Percentiles rank a stretch among this genome's conserved stretches.
Conservation (phyloP, 2,113 vertebrate species). For the Lamprotornis superbus region DNA sequence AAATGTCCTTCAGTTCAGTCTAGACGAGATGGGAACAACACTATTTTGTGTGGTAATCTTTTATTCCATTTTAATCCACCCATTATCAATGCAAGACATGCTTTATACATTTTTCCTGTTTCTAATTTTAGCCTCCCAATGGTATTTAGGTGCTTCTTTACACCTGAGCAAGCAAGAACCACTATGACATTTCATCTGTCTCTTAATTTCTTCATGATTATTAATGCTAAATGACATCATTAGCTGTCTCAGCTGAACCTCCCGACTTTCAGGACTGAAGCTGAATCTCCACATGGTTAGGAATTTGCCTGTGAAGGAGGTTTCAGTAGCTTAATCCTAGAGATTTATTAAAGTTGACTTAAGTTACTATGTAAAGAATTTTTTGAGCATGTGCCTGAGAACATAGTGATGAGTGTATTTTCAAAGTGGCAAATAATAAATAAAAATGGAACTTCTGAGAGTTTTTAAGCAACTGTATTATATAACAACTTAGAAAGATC, state of each 20-base stretch:
- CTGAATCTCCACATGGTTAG: slow-evolving; percentile 20
- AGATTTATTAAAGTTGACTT: slow-evolving; percentile 44
- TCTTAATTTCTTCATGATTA: background rate
- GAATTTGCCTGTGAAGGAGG: slow-evolving; percentile 38
- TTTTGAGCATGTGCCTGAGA: slow-evolving; percentile 36
- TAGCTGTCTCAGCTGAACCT: background rate
- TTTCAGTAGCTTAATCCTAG: slow-evolving; percentile 5
- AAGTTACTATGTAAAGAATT: slow-evolving; percentile 44
- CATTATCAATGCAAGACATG: background rate
- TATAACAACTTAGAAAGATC: background rate
- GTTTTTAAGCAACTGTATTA: background rate
- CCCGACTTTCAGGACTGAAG: background rate
- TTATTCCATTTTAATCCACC: background rate
- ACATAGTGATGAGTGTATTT: slow-evolving; percentile 24
- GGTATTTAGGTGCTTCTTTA: background rate
- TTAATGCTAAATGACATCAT: background rate
- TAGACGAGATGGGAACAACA: background rate
- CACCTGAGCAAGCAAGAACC: background rate
- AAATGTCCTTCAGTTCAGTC: background rate
- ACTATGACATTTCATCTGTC: rapidly evolving
- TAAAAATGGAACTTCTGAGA: background rate
- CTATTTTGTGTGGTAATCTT: background rate
- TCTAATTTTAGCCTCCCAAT: background rate
- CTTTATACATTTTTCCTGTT: background rate
- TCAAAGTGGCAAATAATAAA: slow-evolving; percentile 27